phyloP scores from a whole-genome alignment of 2,797 vertebrate species.

The Acanthurus lineatus region DNA sequence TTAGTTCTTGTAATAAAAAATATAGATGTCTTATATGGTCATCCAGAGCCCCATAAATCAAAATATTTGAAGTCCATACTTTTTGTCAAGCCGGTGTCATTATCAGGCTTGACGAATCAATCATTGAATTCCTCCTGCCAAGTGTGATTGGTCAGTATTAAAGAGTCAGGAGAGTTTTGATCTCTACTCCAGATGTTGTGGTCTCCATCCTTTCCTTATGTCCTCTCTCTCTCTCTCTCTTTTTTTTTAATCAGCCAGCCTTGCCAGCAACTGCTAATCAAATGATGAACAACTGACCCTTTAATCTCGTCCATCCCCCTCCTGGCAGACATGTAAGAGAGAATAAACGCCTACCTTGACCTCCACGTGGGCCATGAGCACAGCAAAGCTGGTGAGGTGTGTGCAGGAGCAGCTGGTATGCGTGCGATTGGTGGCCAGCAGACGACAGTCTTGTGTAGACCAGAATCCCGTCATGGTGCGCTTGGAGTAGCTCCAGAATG shows the following conservation, averaged over 20 bases:
- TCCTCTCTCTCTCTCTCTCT: not conserved
- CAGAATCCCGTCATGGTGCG: constrained; percentile 97
- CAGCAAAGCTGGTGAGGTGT: constrained; percentile 97
- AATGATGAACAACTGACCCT: constrained; percentile 70
- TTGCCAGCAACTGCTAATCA: constrained; percentile 58
- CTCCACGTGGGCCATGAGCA: constrained; percentile 97
- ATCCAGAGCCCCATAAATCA: constrained; percentile 26
- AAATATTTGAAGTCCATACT: constrained; percentile 27
- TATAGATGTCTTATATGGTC: constrained; percentile 18
- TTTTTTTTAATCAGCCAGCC: constrained; percentile 18
- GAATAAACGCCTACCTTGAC: constrained; percentile 89
- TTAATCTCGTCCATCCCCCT: constrained; percentile 42
- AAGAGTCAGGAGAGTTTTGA: constrained; percentile 47
- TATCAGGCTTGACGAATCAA: constrained; percentile 57
- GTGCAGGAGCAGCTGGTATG: constrained; percentile 98
- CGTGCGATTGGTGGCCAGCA: constrained; percentile 94
- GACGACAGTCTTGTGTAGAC: constrained; percentile 98
- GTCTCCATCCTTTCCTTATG: constrained; percentile 23
- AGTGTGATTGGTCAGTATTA: constrained; percentile 53
- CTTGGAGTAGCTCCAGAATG: constrained; percentile 99
- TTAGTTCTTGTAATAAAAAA: not conserved
- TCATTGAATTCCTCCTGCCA: constrained; percentile 52
- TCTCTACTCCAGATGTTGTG: constrained; percentile 67
- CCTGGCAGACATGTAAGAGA: constrained; percentile 19
- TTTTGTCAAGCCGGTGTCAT: constrained; percentile 50